phyloP scores from a whole-genome alignment of 2,113 vertebrate genomes.

The Notothenia coriiceps region DNA sequence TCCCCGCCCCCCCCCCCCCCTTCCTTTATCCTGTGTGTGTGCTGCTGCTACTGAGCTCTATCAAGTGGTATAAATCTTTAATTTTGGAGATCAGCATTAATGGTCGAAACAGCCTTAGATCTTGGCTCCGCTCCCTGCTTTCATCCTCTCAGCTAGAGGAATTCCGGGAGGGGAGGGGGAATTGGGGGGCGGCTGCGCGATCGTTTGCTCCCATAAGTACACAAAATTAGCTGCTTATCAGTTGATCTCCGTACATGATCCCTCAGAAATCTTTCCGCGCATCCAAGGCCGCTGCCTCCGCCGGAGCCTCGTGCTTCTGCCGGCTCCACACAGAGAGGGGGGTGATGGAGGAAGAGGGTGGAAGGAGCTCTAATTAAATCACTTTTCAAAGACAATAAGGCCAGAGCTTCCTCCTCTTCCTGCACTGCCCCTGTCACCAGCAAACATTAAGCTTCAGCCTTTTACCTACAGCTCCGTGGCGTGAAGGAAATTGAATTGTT shows the following conservation, averaged over 20 bases:
- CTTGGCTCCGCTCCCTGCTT: conserved; percentile 80
- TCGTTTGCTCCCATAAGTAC: conserved; percentile 95
- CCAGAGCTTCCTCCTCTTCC: conserved; percentile 84
- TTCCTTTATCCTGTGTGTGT: conserved; percentile 45
- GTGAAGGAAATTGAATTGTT: conserved; percentile 73
- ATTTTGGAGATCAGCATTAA: conserved; percentile 91
- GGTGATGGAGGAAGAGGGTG: conserved; percentile 42
- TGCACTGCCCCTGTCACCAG: conserved; percentile 86
- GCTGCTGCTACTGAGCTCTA: conserved; percentile 78
- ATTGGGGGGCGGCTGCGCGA: conserved; percentile 33
- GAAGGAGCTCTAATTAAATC: conserved; percentile 90
- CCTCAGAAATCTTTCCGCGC: conserved; percentile 91
- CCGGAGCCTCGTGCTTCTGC: conserved; percentile 79
- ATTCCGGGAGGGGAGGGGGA: conserved; percentile 82
- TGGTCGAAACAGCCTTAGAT: conserved; percentile 88
- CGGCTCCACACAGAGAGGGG: conserved; percentile 6
- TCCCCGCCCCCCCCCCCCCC: conserved; percentile 39
- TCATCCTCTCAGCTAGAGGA: conserved; percentile 84
- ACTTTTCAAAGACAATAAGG: conserved; percentile 91
- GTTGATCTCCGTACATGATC: conserved; percentile 98
- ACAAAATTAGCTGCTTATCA: conserved; percentile 98
- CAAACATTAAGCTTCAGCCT: conserved; percentile 81
- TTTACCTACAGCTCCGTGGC: conserved; percentile 83
- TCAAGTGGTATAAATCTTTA: conserved; percentile 92
- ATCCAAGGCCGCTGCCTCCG: conserved; percentile 86